These are phyloP conservation scores for Sigmodon hispidus DNA, from an alignment of 2,113 vertebrate genomes.

Conservation along the genomic window DNA sequence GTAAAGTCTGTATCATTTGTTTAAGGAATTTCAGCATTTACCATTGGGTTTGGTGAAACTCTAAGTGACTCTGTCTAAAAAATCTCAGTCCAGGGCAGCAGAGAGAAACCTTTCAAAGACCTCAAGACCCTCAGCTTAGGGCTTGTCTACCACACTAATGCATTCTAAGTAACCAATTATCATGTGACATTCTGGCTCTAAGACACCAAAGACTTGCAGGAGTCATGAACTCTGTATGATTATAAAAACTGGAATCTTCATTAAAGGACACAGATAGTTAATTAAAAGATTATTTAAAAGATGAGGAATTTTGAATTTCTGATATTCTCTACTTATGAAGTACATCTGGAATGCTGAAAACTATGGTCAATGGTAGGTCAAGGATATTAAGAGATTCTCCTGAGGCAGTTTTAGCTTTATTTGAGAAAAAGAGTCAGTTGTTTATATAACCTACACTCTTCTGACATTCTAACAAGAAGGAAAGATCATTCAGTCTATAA, in stretches of 20 bases:
- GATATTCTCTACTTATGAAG: slow-evolving; percentile 52
- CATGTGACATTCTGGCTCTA: slow-evolving; percentile 65
- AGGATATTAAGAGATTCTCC: slow-evolving; percentile 54
- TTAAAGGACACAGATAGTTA: slow-evolving; percentile 71
- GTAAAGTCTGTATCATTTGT: slow-evolving; percentile 20
- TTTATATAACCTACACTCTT: slow-evolving; percentile 61
- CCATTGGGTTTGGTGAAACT: background rate
- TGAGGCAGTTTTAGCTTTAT: slow-evolving; percentile 30
- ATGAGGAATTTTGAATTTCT: slow-evolving; percentile 49
- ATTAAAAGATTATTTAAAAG: slow-evolving; percentile 75
- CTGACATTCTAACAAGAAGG: slow-evolving; percentile 41
- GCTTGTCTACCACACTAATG: slow-evolving; percentile 29
- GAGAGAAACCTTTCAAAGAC: slow-evolving; percentile 71
- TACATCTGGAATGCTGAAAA: slow-evolving; percentile 64
- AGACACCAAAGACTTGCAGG: slow-evolving; percentile 56
- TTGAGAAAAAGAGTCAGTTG: slow-evolving; percentile 63
- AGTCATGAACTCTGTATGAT: slow-evolving; percentile 58
- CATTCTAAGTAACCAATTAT: slow-evolving; percentile 77
- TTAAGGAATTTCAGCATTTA: slow-evolving; percentile 50
- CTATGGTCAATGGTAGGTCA: slow-evolving; percentile 52
- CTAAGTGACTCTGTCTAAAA: slow-evolving; percentile 45
- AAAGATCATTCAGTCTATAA: slow-evolving; percentile 63
- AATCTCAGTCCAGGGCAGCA: slow-evolving; percentile 46
- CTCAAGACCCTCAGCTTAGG: slow-evolving; percentile 71
- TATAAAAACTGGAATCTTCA: slow-evolving; percentile 67